Evolutionary conservation across 1,140 invertebrate genomes (phyloP).

Genomic region (Musca vetustissima): DNA sequence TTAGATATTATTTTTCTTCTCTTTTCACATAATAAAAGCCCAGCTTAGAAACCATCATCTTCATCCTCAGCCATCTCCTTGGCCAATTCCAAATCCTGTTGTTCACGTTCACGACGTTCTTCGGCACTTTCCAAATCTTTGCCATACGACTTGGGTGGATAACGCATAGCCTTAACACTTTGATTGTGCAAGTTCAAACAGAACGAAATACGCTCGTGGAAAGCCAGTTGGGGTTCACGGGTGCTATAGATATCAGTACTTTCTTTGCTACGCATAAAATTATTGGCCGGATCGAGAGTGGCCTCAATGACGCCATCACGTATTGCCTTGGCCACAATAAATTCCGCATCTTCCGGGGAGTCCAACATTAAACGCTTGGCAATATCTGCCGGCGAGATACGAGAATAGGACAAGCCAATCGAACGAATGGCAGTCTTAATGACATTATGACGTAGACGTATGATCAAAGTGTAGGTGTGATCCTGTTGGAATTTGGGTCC

Average conservation of each 20-base stretch:
- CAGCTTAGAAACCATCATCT: conserved; percentile 79
- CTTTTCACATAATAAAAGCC: conserved; percentile 1
- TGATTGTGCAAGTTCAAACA: conserved; percentile 98
- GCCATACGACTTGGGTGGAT: conserved; percentile 98
- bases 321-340: conserved; percentile 99
- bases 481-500: conserved; percentile 84
- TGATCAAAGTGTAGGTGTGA: conserved; percentile 92
- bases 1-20: no score
- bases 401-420: conserved; percentile 95
- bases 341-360: conserved; percentile 96
- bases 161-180: conserved; percentile 97
- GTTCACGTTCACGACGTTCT: conserved; percentile 92
- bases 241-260: conserved; percentile 97
- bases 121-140: conserved; percentile 98
- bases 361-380: conserved; percentile 91
- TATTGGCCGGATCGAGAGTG: conserved; percentile 90
- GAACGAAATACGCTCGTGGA: conserved; percentile 97
- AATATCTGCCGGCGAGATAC: conserved; percentile 93
- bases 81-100: conserved; percentile 95
- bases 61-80: conserved; percentile 99
- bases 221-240: conserved; percentile 92
- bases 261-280: conserved; percentile 97
- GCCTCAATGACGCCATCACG: conserved; percentile 98
- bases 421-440: conserved; percentile 98
- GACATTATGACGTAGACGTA: conserved; percentile 95